Conservation (phyloP, 1,140 invertebrate species). For the Dreissena rostriformis region DNA sequence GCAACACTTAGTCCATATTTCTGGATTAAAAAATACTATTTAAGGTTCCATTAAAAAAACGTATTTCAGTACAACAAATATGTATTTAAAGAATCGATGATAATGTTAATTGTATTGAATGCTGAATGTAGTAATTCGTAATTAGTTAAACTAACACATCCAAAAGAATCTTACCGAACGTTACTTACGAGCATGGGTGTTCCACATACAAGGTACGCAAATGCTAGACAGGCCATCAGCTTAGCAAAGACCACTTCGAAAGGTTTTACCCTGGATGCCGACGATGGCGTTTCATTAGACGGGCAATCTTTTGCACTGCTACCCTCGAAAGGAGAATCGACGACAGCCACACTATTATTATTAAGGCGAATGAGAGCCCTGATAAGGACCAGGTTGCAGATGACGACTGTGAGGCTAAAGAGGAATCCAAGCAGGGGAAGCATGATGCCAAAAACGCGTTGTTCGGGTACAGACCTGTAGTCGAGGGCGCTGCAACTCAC, state of each 20-base stretch:
- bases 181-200: constrained; percentile 34
- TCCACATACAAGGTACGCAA: constrained; percentile 18
- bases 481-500: background rate
- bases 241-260: constrained; percentile 48
- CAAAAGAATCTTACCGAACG: no score
- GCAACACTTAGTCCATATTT: no score
- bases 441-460: constrained; percentile 14
- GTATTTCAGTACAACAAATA: no score
- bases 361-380: constrained; percentile 1
- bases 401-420: background rate
- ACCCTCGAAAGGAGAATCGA: no score
- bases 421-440: constrained; percentile 12
- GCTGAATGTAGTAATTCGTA: no score
- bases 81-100: no score
- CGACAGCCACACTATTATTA: background rate
- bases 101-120: no score
- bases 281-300: background rate
- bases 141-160: no score
- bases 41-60: no score
- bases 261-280: constrained; percentile 10
- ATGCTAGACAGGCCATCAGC: constrained; percentile 36
- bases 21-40: no score
- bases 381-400: constrained; percentile 19
- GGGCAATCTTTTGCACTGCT: background rate
- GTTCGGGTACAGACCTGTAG: background rate